These are phyloP conservation scores for Amphilophus citrinellus DNA, from an alignment of 2,113 vertebrate species.

Conservation along the genomic window DNA sequence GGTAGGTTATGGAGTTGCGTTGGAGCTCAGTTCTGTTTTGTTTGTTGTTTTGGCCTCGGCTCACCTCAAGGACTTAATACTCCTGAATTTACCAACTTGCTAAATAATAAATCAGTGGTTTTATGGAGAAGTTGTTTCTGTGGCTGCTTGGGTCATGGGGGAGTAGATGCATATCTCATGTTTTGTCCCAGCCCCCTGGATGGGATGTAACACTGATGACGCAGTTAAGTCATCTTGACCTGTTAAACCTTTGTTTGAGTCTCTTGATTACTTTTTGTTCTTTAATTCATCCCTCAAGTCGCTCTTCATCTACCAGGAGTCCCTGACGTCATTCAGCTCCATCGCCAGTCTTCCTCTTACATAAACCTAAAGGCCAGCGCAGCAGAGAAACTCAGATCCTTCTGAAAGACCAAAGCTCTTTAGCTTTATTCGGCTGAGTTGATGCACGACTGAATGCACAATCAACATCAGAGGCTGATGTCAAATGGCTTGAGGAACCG, in stretches of 20 bases:
- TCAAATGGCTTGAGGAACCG: background rate
- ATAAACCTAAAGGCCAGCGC: slow-evolving; percentile 46
- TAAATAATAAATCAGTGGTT: no score
- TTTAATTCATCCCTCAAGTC: background rate
- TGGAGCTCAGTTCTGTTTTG: no score
- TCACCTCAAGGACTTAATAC: no score
- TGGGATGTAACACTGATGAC: background rate
- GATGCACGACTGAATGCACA: background rate
- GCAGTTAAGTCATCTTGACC: slow-evolving; percentile 1
- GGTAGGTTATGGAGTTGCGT: no score
- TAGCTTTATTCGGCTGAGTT: background rate
- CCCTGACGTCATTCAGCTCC: slow-evolving; percentile 37
- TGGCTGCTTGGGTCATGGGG: no score
- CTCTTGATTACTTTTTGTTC: slow-evolving; percentile 29
- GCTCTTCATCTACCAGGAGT: background rate
- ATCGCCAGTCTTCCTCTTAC: slow-evolving; percentile 47
- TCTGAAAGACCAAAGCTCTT: slow-evolving; percentile 39
- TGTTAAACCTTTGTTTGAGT: slow-evolving; percentile 11
- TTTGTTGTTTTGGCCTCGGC: no score
- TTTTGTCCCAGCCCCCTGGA: no score
- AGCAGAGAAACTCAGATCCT: slow-evolving; percentile 24
- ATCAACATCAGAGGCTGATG: background rate
- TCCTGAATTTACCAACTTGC: no score
- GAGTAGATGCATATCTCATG: no score
- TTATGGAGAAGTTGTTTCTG: no score